Percentiles rank a stretch among this genome's conserved stretches.
phyloP scores from a whole-genome alignment of 2,888 invertebrate species.

The Malthinus flaveolus region DNA sequence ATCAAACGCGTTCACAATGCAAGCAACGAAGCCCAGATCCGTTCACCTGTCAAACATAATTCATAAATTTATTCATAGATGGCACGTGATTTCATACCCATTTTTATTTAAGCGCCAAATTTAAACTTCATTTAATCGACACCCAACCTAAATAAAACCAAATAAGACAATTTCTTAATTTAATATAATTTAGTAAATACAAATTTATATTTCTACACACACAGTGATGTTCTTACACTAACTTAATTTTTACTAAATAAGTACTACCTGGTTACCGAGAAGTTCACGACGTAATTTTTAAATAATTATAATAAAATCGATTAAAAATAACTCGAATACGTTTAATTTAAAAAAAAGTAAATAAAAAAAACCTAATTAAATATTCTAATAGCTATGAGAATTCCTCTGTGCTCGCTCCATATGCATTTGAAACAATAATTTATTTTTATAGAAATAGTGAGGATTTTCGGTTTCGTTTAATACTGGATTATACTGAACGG shows the following conservation, averaged over 20 bases:
- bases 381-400: conserved; percentile 47
- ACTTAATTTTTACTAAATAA: background rate
- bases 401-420: conserved; percentile 75
- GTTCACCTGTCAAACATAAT: conserved; percentile 43
- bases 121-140: conserved; percentile 15
- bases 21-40: conserved; percentile 45
- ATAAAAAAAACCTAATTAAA: too few species aligned
- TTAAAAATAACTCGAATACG: too few species aligned
- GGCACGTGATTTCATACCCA: conserved; percentile 40
- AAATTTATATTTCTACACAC: too few species aligned
- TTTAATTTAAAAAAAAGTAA: too few species aligned
- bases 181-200: background rate
- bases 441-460: conserved; percentile 84
- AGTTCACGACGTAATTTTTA: too few species aligned
- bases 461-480: conserved; percentile 77
- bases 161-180: background rate
- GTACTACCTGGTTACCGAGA: background rate
- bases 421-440: conserved; percentile 83
- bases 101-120: conserved; percentile 31
- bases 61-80: conserved; percentile 42
- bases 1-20: conserved; percentile 48
- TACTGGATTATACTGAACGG: conserved; percentile 72
- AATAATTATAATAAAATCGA: too few species aligned
- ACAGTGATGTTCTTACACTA: too few species aligned
- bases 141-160: too few species aligned